Percentiles rank a stretch among this genome's conserved stretches.
These are phyloP conservation scores for Drosophila anomalipes DNA, from an alignment of 2,888 invertebrate genomes.

Conservation along the genomic window DNA sequence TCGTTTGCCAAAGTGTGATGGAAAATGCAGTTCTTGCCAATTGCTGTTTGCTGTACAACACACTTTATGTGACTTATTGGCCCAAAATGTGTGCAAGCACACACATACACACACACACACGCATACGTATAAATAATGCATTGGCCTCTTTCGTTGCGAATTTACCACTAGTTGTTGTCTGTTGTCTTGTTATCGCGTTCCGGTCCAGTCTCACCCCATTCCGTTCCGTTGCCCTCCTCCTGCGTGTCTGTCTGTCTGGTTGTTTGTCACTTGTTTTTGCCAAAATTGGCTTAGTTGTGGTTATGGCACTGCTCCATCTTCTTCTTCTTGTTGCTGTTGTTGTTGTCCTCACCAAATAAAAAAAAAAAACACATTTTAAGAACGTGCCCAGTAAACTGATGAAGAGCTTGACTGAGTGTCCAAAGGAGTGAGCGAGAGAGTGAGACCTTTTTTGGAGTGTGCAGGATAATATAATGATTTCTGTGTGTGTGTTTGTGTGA, in stretches of 20 bases:
- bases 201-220: conserved; percentile 46
- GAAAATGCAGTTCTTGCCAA: conserved; percentile 72
- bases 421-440: not conserved
- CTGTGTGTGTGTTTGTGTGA: conserved; percentile 17
- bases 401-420: conserved; percentile 37
- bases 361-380: conserved; percentile 59
- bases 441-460: conserved; percentile 38
- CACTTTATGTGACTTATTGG: conserved; percentile 72
- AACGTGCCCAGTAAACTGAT: conserved; percentile 73
- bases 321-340: conserved; percentile 19
- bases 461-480: conserved; percentile 60
- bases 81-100: conserved; percentile 62
- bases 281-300: conserved; percentile 73
- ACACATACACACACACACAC: conserved; percentile 15
- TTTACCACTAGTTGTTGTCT: conserved; percentile 43
- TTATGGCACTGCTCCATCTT: conserved; percentile 42
- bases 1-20: conserved; percentile 69
- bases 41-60: conserved; percentile 47
- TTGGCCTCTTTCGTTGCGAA: conserved; percentile 48
- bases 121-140: conserved; percentile 55
- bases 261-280: conserved; percentile 78
- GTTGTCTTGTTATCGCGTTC: conserved; percentile 58
- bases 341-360: conserved; percentile 48
- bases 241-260: conserved; percentile 39
- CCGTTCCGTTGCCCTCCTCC: conserved; percentile 30